These are phyloP conservation scores for Neosilurus mollespiculum DNA, from an alignment of 2,797 vertebrate species.

Conservation along the genomic window DNA sequence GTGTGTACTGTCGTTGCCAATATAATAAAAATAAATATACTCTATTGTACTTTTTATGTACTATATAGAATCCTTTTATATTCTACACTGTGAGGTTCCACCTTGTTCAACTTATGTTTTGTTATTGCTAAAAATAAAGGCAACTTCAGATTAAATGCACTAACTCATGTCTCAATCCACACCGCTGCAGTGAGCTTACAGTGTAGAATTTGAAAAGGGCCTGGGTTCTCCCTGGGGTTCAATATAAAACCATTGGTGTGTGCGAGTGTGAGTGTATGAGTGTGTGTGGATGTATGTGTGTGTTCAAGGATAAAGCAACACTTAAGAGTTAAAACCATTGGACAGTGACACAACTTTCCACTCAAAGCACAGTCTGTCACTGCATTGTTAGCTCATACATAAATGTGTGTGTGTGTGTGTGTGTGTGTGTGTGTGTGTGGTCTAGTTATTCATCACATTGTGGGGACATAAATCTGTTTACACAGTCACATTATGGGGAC, in stretches of 20 bases:
- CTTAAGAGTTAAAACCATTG: neutral
- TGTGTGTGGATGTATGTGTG: neutral
- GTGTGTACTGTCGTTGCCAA: too few species aligned
- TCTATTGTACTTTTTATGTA: too few species aligned
- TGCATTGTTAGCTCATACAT: neutral
- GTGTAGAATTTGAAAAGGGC: constrained; percentile 4
- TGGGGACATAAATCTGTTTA: too few species aligned
- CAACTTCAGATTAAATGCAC: neutral
- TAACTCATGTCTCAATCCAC: constrained; percentile 1
- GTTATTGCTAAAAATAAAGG: neutral
- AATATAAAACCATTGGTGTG: constrained; percentile 15
- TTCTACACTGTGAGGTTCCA: neutral
- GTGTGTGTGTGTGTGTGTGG: neutral
- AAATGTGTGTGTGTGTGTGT: neutral
- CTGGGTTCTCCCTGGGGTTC: constrained; percentile 15
- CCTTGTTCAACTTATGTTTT: neutral
- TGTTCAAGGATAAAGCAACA: constrained; percentile 20
- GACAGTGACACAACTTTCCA: constrained; percentile 14
- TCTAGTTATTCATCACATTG: too few species aligned
- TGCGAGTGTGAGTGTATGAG: neutral
- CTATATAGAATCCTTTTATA: neutral
- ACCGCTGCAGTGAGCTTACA: constrained; percentile 10
- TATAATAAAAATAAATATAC: too few species aligned
- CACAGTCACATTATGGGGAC: too few species aligned
- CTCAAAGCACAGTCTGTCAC: neutral